Base-by-base conservation (phyloP, 92 coral and sea anemone species). In the Palythoa caribaeorum region DNA sequence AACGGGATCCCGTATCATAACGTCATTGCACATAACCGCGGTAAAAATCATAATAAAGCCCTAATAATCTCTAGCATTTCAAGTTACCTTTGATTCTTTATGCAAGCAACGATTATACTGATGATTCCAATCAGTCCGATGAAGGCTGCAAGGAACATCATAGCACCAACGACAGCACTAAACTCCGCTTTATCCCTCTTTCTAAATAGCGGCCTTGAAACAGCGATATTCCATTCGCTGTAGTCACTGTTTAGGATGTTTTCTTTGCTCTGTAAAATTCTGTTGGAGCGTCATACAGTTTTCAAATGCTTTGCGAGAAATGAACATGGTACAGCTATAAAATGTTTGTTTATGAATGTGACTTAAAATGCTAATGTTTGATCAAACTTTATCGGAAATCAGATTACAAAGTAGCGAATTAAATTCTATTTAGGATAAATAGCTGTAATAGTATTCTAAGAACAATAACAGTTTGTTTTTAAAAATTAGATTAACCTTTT, bases 101-200 rank as follows among this genome's bases (percentile, higher is more conserved):
- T 71, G 62, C 91, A 90, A 17, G 91, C 71, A 59, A 94, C 74
- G 9, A 90, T n/a, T 20, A 94, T 90, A 62, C 94, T 83, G 52
- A 89, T 69, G 9, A 94, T 37, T 71, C 95, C 97, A 50, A 80
- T 94, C 71, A 94, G 81, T 11, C 94, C 97, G 75, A 94, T 94
- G 71, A 92, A 81, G 62, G 53, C 90, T 60, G 91, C 88, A 40
- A 94, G 74, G 53, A 87, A 86, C 79, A 94, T 60, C 87, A 94
- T 68, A 39, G 95, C 97, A 15, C 90, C 95, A 14, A 92, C 87
- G 54, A 88, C 88, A 55, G 93, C 90, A 86, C 97, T 94, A 78
- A 92, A 86, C 76, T 87, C 88, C 3, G 11, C 19, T 54, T 51
- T 73, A 20, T 71, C 28, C 53, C 44, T 62, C 50, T 55, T 62